Evolutionary conservation across 2,113 vertebrate species (phyloP).

Genomic region (Vireo altiloquus): DNA sequence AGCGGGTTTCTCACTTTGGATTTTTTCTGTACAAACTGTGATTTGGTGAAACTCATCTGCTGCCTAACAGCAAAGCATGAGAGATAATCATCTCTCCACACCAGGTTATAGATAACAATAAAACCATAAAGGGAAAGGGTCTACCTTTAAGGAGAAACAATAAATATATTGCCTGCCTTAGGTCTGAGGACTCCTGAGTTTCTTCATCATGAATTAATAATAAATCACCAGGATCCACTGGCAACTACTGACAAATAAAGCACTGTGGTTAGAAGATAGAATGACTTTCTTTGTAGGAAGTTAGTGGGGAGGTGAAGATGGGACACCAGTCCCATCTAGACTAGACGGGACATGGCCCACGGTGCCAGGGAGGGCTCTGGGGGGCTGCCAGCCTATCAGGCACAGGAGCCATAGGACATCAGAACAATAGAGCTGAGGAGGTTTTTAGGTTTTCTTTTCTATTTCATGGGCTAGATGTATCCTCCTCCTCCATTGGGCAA

Average conservation of each 20-base stretch:
- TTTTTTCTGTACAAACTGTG: neutral
- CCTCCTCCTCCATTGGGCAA: neutral
- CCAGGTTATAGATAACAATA: neutral
- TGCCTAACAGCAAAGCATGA: neutral
- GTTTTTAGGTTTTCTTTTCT: neutral
- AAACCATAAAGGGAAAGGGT: neutral
- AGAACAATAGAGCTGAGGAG: neutral
- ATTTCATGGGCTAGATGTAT: fast-evolving
- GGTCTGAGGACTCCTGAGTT: neutral
- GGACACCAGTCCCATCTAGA: neutral
- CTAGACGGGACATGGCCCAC: neutral
- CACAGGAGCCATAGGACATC: neutral
- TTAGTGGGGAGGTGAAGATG: neutral
- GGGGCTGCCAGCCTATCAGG: neutral
- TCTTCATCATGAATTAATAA: constrained; percentile 4
- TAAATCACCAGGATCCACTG: neutral
- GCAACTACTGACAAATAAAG: neutral
- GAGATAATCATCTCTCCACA: neutral
- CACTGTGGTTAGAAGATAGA: neutral
- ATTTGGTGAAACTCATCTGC: constrained; percentile 1
- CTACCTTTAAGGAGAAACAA: constrained; percentile 25
- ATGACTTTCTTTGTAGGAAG: neutral
- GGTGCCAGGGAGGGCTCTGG: neutral
- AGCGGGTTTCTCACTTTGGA: neutral
- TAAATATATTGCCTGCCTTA: neutral